Evolutionary conservation across 2,113 vertebrate genomes (phyloP).

Genomic region (Colossoma macropomum): DNA sequence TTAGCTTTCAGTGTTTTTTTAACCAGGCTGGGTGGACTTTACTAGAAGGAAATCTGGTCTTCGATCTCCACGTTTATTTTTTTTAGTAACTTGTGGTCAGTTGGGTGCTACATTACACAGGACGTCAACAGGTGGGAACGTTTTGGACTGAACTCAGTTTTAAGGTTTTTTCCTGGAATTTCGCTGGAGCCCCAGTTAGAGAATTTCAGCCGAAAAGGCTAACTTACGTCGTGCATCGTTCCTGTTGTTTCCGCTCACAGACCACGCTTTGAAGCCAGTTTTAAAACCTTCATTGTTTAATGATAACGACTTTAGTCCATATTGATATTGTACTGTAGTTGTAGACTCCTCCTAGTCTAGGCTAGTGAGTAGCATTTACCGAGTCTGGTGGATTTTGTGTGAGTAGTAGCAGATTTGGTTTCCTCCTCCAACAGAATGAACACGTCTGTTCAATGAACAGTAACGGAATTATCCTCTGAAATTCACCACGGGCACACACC

Average conservation of each 20-base stretch:
- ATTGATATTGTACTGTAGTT: neutral
- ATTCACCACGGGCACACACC: neutral
- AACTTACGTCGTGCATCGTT: neutral
- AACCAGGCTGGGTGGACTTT: neutral
- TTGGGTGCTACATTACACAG: neutral
- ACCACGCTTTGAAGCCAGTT: neutral
- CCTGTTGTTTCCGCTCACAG: neutral
- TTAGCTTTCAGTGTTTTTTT: neutral
- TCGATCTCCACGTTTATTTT: neutral
- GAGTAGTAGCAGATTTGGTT: neutral
- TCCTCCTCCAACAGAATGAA: no score
- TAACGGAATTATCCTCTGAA: neutral
- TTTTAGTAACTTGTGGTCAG: neutral
- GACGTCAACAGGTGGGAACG: constrained; percentile 5
- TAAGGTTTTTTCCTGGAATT: neutral
- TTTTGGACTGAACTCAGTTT: constrained; percentile 2
- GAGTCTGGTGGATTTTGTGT: neutral
- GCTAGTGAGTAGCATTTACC: neutral
- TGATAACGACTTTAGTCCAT: neutral
- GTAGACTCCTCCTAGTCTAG: neutral
- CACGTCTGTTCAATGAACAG: neutral
- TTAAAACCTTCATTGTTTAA: neutral
- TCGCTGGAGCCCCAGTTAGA: no score
- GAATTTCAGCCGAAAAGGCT: neutral
- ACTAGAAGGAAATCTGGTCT: neutral